Evolutionary conservation across 2,888 invertebrate genomes (phyloP).

Genomic region (Chymomyza procnemis): DNA sequence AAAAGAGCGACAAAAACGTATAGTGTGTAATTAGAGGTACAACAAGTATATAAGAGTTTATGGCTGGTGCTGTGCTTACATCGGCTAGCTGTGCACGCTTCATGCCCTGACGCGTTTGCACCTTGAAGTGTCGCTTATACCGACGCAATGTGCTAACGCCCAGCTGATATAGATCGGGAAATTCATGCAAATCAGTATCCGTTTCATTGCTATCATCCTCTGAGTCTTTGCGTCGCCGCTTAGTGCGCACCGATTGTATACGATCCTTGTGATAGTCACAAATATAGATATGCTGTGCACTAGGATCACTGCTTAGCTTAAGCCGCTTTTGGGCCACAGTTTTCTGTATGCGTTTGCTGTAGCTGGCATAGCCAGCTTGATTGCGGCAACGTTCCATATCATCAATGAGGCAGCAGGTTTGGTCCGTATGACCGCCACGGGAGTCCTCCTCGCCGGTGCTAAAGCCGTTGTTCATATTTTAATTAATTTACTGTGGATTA

Average conservation of each 20-base stretch:
- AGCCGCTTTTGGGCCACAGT: slow-evolving; percentile 94
- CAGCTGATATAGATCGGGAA: slow-evolving; percentile 92
- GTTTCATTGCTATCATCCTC: slow-evolving; percentile 96
- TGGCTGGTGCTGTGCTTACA: slow-evolving; percentile 81
- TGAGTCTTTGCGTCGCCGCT: slow-evolving; percentile 93
- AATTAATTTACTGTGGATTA: not conserved
- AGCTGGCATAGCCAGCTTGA: slow-evolving; percentile 88
- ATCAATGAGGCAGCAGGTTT: slow-evolving; percentile 95
- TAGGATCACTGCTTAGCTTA: slow-evolving; percentile 90
- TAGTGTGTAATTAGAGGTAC: too few relatives aligned
- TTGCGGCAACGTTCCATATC: slow-evolving; percentile 92
- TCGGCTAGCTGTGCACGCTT: slow-evolving; percentile 97
- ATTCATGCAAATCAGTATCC: slow-evolving; percentile 94
- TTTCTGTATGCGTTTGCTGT: slow-evolving; percentile 97
- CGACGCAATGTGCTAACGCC: slow-evolving; percentile 95
- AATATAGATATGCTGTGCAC: slow-evolving; percentile 95
- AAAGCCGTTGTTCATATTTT: slow-evolving; percentile 86
- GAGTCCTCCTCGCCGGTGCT: slow-evolving; percentile 95
- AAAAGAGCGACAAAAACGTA: too few relatives aligned
- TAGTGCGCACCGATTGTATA: slow-evolving; percentile 96
- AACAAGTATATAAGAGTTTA: too few relatives aligned
- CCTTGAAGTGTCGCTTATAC: slow-evolving; percentile 96
- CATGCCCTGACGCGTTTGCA: slow-evolving; percentile 92
- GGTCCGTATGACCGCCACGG: slow-evolving; percentile 90
- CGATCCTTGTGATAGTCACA: slow-evolving; percentile 97